These are phyloP conservation scores for Kradibia gibbosae DNA, from an alignment of 1,140 invertebrate species.

Conservation along the genomic window DNA sequence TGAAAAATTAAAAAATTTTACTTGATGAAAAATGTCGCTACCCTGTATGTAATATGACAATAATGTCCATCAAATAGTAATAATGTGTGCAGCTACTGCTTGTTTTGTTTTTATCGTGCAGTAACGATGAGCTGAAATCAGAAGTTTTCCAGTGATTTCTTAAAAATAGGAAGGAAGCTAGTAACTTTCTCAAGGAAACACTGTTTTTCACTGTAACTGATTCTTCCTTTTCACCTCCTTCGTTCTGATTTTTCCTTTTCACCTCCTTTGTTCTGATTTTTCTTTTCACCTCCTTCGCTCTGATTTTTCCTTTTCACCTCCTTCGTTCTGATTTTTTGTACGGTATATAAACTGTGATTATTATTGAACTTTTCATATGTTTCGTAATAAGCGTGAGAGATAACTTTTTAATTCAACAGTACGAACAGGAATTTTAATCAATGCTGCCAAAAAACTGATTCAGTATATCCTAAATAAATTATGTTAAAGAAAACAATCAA, in stretches of 20 bases:
- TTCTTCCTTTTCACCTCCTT: background rate
- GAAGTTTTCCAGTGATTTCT: no score
- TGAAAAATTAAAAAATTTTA: slow-evolving; percentile 13
- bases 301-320: background rate
- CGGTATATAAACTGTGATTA: slow-evolving; percentile 43
- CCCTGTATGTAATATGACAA: no score
- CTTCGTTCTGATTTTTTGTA: slow-evolving; percentile 24
- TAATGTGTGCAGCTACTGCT: slow-evolving; percentile 58
- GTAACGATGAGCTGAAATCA: slow-evolving; percentile 47
- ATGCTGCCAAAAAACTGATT: background rate
- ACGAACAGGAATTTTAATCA: slow-evolving; percentile 40
- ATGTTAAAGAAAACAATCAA: slow-evolving; percentile 47
- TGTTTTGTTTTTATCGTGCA: slow-evolving; percentile 68
- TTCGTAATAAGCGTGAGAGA: slow-evolving; percentile 50
- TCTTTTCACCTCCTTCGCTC: background rate
- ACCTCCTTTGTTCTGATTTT: background rate
- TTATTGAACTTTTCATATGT: slow-evolving; percentile 51
- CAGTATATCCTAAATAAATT: background rate
- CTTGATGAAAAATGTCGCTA: no score
- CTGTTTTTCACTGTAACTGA: no score
- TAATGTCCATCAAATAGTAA: no score
- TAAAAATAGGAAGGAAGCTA: background rate
- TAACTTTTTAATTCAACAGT: slow-evolving; percentile 2
- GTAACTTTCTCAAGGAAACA: slow-evolving; percentile 47
- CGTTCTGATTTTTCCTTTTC: background rate